These are phyloP conservation scores for Virgularia gustaviana DNA, from an alignment of 92 coral and sea anemone genomes.

Conservation along the genomic window DNA sequence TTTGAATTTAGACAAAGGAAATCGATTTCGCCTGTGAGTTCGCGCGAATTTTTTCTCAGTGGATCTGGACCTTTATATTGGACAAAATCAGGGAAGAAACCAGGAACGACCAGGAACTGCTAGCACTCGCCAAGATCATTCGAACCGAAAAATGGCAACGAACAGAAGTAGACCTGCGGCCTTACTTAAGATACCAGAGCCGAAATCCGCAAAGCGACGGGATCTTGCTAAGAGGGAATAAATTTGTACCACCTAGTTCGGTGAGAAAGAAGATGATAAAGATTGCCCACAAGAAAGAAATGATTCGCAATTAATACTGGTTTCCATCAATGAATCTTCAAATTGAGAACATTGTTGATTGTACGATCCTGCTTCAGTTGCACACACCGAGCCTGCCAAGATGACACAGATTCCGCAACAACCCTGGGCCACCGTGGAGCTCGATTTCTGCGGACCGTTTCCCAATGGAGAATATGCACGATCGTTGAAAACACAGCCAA, in stretches of 20 bases:
- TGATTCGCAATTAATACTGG: constrained; percentile 32
- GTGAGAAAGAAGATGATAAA: constrained; percentile 37
- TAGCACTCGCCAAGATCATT: constrained; percentile 6
- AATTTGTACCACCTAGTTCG: constrained; percentile 39
- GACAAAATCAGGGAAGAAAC: no score
- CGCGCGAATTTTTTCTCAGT: no score
- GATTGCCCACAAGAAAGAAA: constrained; percentile 37
- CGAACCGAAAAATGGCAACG: background rate
- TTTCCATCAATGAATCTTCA: constrained; percentile 21
- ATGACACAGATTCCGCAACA: constrained; percentile 55
- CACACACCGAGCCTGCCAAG: constrained; percentile 59
- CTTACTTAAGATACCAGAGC: constrained; percentile 35
- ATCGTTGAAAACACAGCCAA: constrained; percentile 20
- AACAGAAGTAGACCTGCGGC: constrained; percentile 24
- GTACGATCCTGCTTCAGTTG: constrained; percentile 24
- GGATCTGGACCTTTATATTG: no score
- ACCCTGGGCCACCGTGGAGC: constrained; percentile 50
- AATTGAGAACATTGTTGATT: constrained; percentile 44
- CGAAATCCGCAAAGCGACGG: constrained; percentile 45
- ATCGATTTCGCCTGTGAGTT: no score
- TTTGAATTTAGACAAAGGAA: no score
- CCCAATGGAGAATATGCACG: constrained; percentile 46
- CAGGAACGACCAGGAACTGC: no score
- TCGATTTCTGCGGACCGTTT: constrained; percentile 60
- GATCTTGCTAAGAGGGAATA: constrained; percentile 42